Conservation (phyloP, 2,113 vertebrate species). For the Forbesichthys papilliferus region DNA sequence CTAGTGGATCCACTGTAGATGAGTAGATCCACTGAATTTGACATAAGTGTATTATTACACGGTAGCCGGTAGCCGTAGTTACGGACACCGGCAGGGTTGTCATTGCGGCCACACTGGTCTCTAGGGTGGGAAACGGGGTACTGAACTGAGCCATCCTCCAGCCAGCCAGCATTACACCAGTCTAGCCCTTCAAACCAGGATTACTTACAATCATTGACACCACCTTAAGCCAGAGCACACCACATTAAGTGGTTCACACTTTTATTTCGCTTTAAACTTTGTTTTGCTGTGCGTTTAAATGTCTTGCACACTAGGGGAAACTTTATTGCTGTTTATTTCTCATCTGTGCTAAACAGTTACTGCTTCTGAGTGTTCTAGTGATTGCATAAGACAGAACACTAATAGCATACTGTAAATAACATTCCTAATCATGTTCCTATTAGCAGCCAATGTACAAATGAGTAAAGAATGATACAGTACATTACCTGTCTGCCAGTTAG, state of each 20-base stretch:
- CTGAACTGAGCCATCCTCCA: conserved; percentile 91
- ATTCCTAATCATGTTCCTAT: no score
- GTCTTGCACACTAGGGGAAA: conserved; percentile 35
- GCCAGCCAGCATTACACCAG: conserved; percentile 97
- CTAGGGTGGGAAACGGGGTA: conserved; percentile 90
- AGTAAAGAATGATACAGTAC: no score
- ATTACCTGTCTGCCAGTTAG: no score
- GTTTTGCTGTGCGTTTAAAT: conserved; percentile 1
- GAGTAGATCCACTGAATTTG: no score
- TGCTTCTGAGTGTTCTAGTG: no score
- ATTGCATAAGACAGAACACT: no score
- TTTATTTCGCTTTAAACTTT: conserved; percentile 52
- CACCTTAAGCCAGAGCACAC: conserved; percentile 22
- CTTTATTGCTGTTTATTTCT: conserved; percentile 60
- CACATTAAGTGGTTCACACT: conserved; percentile 56
- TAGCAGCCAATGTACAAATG: no score
- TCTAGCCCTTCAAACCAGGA: conserved; percentile 92
- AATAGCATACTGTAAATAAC: no score
- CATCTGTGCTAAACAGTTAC: conserved; percentile 30
- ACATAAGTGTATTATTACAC: neutral
- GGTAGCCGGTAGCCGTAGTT: conserved; percentile 90
- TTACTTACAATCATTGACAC: conserved; percentile 48
- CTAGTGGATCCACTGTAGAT: no score
- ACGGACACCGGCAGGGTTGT: conserved; percentile 82
- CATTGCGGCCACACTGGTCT: conserved; percentile 85